These are phyloP conservation scores for Tenthredo notha DNA, from an alignment of 2,888 invertebrate species.

Conservation along the genomic window DNA sequence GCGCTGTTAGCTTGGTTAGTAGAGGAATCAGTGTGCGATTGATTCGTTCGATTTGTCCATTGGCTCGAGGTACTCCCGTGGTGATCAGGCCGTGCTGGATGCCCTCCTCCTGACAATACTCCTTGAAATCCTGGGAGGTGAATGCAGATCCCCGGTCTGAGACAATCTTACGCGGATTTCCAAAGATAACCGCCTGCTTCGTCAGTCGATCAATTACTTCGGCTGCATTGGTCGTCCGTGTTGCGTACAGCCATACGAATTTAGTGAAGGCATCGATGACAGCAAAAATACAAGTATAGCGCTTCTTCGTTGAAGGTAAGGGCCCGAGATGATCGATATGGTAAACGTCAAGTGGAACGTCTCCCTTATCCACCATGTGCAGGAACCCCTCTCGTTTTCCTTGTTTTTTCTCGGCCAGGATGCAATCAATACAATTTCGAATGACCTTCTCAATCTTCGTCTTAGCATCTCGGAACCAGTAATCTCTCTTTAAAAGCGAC, in stretches of 20 bases:
- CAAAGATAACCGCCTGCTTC: too few species aligned
- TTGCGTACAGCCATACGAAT: too few species aligned
- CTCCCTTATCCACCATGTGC: slow-evolving; percentile 54
- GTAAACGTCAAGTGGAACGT: slow-evolving; percentile 38
- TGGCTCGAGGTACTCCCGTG: background rate
- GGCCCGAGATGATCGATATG: slow-evolving; percentile 57
- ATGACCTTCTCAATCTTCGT: slow-evolving; percentile 55
- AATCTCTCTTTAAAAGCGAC: slow-evolving; percentile 55
- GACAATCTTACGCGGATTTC: too few species aligned
- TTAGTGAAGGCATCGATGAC: slow-evolving; percentile 20
- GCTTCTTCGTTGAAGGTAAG: slow-evolving; percentile 54
- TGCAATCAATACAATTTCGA: slow-evolving; percentile 58
- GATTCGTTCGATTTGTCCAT: slow-evolving; percentile 1
- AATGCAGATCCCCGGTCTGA: slow-evolving; percentile 56
- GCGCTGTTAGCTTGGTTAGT: too few species aligned
- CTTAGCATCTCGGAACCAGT: slow-evolving; percentile 55
- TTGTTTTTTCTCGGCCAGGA: slow-evolving; percentile 56
- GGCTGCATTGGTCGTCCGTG: too few species aligned
- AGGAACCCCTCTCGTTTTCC: slow-evolving; percentile 57
- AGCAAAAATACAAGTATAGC: slow-evolving; percentile 51
- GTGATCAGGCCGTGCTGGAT: slow-evolving; percentile 58
- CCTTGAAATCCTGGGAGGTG: slow-evolving; percentile 53
- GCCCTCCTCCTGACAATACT: slow-evolving; percentile 51
- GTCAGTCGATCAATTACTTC: too few species aligned
- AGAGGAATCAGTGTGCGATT: too few species aligned